Percentiles rank a stretch among this genome's conserved stretches.
Conservation (phyloP, 2,113 vertebrate genomes). For the Ptyas mucosa region DNA sequence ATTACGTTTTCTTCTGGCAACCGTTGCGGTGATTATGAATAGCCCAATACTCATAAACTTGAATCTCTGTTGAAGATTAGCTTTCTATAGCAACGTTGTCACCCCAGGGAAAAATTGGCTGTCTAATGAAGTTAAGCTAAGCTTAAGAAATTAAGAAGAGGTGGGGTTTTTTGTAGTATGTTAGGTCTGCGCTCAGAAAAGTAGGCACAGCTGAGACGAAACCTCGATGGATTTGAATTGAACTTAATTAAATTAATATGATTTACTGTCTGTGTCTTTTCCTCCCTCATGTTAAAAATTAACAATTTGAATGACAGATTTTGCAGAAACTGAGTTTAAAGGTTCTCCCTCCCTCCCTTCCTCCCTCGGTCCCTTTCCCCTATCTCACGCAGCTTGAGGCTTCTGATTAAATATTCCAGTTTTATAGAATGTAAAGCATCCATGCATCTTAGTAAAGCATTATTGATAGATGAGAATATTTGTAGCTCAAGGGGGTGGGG, state of each 20-base stretch:
- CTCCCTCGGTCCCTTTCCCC: too few species aligned
- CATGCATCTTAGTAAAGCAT: not conserved
- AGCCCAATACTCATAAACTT: not conserved
- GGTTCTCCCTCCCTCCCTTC: too few species aligned
- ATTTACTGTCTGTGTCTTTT: not conserved
- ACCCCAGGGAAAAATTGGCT: not conserved
- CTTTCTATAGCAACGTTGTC: slow-evolving; percentile 1
- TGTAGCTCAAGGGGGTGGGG: too few species aligned
- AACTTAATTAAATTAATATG: not conserved
- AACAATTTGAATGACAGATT: not conserved
- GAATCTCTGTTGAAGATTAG: not conserved
- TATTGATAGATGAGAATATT: too few species aligned
- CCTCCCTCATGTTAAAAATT: not conserved
- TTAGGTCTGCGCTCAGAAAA: not conserved
- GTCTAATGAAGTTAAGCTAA: not conserved
- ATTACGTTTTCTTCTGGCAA: not conserved
- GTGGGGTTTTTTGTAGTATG: too few species aligned
- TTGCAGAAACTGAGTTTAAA: too few species aligned
- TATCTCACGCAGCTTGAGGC: too few species aligned
- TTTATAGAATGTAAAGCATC: not conserved
- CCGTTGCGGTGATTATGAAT: slow-evolving; percentile 7
- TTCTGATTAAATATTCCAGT: not conserved
- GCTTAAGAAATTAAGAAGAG: not conserved
- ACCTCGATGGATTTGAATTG: not conserved
- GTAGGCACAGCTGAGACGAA: not conserved